Evolutionary conservation across 2,113 vertebrate genomes (phyloP), one percentile per base, ranked within the genome.

Genomic region (Hippocampus guttulatus): DNA sequence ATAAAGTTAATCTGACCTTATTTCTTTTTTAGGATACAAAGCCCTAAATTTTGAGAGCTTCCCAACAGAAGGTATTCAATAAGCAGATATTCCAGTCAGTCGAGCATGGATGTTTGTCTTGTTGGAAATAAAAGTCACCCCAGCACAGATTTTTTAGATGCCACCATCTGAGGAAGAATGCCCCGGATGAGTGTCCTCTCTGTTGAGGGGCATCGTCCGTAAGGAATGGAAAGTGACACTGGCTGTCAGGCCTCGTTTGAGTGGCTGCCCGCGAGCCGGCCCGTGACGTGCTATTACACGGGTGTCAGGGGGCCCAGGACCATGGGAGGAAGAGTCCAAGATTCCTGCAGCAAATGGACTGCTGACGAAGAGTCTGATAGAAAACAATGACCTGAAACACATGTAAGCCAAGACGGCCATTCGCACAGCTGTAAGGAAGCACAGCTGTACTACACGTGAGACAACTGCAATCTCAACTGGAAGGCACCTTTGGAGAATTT

Each of bases 201-300:
- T 88, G 80, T 83, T n/a, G 71, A 65, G 71, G 75, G 68, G 81
- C 81, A 84, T 55, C 51, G 64, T 73, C 83, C 78, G 74, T 85
- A 80, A 88, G 77, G 77, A 85, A 89, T 88, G 85, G 74, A 76
- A 85, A 80, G 78, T 76, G 88, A 89, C 86, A 78, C 74, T 64
- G 68, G 75, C 77, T 89, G 88, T 84, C 88, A 78, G 78, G 69
- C 64, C 69, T 66, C 0, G 68, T 87, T 90, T 85, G 81, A 72
- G 54, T 84, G 80, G 79, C 71, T 72, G 71, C 64, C 73, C 38
- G 64, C 69, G 12, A 76, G 73, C 78, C 74, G 70, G 67, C 57
- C 43, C 33, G 55, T 27, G 79, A 74, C 30, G 65, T 67, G 41
- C 4, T 10, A 64, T 52, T 58, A 60, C 57, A 76, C 67, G 72